A percentile compares a stretch with the other conserved stretches of the same genome.
Conservation (phyloP, 2,888 invertebrate species). For the Amiota mariae region DNA sequence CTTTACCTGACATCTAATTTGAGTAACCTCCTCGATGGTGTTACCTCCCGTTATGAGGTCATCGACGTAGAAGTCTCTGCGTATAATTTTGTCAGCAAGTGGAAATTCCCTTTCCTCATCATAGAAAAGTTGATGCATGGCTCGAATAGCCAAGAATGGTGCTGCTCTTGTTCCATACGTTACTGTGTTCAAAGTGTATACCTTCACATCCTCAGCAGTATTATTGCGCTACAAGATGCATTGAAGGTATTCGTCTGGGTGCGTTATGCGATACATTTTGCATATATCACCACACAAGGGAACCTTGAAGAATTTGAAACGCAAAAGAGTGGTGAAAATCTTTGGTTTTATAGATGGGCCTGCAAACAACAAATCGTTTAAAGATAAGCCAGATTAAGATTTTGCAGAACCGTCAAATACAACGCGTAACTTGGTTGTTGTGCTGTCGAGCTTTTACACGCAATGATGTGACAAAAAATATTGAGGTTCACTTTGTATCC, state of each 20-base stretch:
- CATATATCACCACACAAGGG: slow-evolving; percentile 6
- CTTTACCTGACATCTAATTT: background rate
- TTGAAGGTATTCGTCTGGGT: background rate
- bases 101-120: background rate
- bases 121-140: background rate
- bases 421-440: slow-evolving; percentile 29
- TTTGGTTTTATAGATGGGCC: background rate
- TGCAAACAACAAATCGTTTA: background rate
- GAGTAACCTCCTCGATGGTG: background rate
- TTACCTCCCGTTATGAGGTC: slow-evolving; percentile 13
- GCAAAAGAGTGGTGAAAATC: background rate
- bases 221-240: background rate
- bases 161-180: background rate
- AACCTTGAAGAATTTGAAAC: background rate
- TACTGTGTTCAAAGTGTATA: background rate
- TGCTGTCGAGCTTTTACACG: slow-evolving; percentile 26
- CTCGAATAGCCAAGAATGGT: background rate
- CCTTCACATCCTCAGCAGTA: background rate
- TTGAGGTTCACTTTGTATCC: background rate
- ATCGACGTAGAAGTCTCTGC: too few relatives aligned
- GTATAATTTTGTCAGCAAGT: background rate
- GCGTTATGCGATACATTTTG: background rate
- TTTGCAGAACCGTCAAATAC: slow-evolving; percentile 27
- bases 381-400: slow-evolving; percentile 4
- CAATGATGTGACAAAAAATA: slow-evolving; percentile 28